Conservation (phyloP, 2,888 invertebrate species). For the Mythimna lalbum region DNA sequence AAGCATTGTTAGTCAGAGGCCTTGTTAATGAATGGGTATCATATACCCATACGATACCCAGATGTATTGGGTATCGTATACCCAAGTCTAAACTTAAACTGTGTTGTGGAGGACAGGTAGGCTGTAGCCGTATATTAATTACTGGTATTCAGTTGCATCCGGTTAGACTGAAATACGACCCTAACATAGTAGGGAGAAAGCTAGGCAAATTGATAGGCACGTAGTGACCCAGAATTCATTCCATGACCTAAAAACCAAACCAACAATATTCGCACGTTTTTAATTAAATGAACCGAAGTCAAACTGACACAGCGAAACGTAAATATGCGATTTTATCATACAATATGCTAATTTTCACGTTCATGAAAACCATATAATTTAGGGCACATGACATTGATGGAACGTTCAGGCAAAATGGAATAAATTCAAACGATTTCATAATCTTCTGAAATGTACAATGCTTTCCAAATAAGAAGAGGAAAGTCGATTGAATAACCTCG, state of each 20-base stretch:
- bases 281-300: conserved; percentile 21
- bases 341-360: conserved; percentile 9
- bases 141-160: not conserved
- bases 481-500: too few species aligned
- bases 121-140: not conserved
- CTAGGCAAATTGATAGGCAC: not conserved
- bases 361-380: conserved; percentile 22
- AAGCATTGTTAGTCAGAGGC: too few species aligned
- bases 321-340: conserved; percentile 17
- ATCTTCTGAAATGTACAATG: too few species aligned
- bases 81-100: too few species aligned
- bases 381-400: not conserved
- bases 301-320: conserved; percentile 20
- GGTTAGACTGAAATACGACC: too few species aligned
- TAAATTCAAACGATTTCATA: too few species aligned
- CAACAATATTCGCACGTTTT: conserved; percentile 14
- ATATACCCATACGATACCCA: too few species aligned
- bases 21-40: too few species aligned
- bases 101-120: too few species aligned
- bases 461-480: too few species aligned
- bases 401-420: too few species aligned
- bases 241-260: not conserved
- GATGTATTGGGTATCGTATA: too few species aligned
- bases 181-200: not conserved
- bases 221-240: conserved; percentile 3